phyloP scores from a whole-genome alignment of 2,797 vertebrate species.

The Microctenopoma steveboyesi region DNA sequence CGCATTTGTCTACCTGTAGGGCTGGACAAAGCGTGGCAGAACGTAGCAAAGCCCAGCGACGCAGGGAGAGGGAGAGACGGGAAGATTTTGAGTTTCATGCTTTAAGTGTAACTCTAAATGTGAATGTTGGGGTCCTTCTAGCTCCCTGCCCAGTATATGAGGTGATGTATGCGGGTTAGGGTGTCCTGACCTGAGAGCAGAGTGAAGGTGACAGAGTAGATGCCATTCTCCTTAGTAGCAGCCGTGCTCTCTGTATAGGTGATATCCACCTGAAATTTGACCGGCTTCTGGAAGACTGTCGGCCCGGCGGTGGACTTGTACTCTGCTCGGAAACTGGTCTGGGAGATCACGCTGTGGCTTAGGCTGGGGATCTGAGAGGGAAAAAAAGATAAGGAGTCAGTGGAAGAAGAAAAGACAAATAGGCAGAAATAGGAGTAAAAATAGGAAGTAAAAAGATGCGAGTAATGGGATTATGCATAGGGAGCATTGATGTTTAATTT shows the following conservation, averaged over 20 bases:
- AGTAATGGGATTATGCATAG: slow-evolving; percentile 58
- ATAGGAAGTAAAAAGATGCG: slow-evolving; percentile 11
- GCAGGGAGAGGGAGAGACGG: too few species aligned
- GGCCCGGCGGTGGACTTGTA: slow-evolving; percentile 97
- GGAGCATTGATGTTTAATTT: slow-evolving; percentile 50
- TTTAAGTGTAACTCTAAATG: too few species aligned
- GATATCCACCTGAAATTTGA: slow-evolving; percentile 99
- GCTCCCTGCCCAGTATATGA: background rate
- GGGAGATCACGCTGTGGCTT: slow-evolving; percentile 99
- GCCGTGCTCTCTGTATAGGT: slow-evolving; percentile 96
- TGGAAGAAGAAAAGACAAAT: slow-evolving; percentile 17
- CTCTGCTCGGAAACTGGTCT: slow-evolving; percentile 98
- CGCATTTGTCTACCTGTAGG: too few species aligned
- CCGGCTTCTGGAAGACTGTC: slow-evolving; percentile 98
- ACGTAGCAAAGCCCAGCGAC: too few species aligned
- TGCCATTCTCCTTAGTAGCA: slow-evolving; percentile 95
- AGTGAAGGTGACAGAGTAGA: slow-evolving; percentile 99
- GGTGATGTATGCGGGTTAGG: background rate
- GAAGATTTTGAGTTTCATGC: too few species aligned
- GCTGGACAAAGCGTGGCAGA: too few species aligned
- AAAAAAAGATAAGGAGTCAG: background rate
- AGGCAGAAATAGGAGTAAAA: slow-evolving; percentile 26
- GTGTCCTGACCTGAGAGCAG: slow-evolving; percentile 91
- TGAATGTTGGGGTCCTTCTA: background rate
- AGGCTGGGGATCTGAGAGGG: slow-evolving; percentile 93